phyloP scores from a whole-genome alignment of 2,888 invertebrate genomes.

The Yponomeuta cagnagella region DNA sequence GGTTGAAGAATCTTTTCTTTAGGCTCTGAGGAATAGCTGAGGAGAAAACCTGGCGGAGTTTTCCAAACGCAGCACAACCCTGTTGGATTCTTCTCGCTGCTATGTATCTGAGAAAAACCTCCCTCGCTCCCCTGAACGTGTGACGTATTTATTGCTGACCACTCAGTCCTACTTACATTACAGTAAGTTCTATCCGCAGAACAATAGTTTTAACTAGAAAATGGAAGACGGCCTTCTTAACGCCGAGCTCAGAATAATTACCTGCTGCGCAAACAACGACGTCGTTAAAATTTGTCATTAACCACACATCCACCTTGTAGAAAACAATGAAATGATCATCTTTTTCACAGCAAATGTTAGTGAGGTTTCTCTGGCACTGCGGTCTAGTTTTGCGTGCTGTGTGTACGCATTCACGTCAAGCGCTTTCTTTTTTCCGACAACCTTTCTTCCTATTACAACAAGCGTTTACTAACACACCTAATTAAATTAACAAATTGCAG shows the following conservation, averaged over 20 bases:
- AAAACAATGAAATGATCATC: not conserved
- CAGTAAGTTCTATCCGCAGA: not conserved
- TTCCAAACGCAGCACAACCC: no score
- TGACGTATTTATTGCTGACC: no score
- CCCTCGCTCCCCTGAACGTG: no score
- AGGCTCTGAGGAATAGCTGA: no score
- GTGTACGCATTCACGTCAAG: not conserved
- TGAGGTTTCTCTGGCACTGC: not conserved
- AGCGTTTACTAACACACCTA: not conserved
- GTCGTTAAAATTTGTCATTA: constrained; percentile 1
- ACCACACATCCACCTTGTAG: constrained; percentile 2
- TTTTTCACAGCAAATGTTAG: not conserved
- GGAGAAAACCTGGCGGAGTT: no score
- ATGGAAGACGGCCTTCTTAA: not conserved
- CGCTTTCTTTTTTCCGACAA: not conserved
- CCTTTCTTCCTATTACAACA: not conserved
- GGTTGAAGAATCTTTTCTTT: no score
- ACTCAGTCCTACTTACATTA: not conserved
- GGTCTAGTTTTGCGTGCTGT: not conserved
- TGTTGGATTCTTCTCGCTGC: no score
- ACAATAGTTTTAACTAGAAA: not conserved
- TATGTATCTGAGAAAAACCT: no score
- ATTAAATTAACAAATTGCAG: not conserved
- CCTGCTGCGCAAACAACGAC: not conserved
- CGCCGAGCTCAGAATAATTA: not conserved